Evolutionary conservation across 2,888 invertebrate genomes (phyloP), one percentile per base, ranked within the genome.

Genomic region (Xestia sexstrigata): DNA sequence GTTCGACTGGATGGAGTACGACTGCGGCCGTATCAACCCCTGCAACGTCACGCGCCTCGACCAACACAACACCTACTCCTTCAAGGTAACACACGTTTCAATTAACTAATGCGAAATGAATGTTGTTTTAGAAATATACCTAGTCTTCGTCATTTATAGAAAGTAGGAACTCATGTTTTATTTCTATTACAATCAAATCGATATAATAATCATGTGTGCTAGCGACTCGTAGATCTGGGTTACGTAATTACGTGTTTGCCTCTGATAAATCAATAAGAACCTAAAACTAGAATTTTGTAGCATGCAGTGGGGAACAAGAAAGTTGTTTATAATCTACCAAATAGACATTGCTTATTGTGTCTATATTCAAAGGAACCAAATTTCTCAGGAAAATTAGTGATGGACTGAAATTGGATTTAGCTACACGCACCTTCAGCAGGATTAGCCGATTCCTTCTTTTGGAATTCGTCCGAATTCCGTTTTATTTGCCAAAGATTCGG

Each of bases 31-130:
- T 55, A 97, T 97, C 84, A 98, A 99, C 92, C 99, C 99, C 0
- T 99, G 99, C 95, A 99, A 99, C 91, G 98, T 99, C 4, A 98
- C 98, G 2, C 97, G 98, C 76, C 97, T 99, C 72, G 98, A 99
- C 74, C 99, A 99, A 90, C 98, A 99, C 93, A 98, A 98, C 92
- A 97, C 97, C 45, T 99, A 99, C 93, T 97, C 98, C 0, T 98
- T 99, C 95, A 98, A 98, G 97, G 99, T 98, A 95, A 88, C 9
- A 47, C 69, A 30, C 42, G 26, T 42, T 74, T 39, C 13, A 55
- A 49, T 35, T 68, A 35, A 39, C 0, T 55, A 52, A 39, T 45
- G 1, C 69, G 8, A 6, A 26, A 11, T 71, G 1, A 65, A 78
- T 30, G 39, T 26, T 13, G 42, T 20, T 68, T 62, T 20, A 55